Conservation (phyloP, 2,113 vertebrate genomes). For the Muscicapa adusta region DNA sequence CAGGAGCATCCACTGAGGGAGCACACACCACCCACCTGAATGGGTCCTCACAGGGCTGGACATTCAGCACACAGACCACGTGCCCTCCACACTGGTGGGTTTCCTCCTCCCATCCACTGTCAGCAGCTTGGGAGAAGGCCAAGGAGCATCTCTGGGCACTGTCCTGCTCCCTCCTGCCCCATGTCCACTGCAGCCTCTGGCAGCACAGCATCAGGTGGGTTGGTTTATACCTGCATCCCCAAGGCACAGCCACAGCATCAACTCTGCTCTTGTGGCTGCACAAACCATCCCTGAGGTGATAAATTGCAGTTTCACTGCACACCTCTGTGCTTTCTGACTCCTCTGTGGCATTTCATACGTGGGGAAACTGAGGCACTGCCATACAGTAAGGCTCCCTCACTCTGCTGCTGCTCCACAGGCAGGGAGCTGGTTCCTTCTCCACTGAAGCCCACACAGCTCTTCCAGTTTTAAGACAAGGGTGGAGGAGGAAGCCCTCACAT, state of each 20-base stretch:
- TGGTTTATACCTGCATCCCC: rapidly evolving
- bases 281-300: rapidly evolving
- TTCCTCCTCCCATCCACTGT: neutral
- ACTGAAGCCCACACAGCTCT: neutral
- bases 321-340: neutral
- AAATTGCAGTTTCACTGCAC: neutral
- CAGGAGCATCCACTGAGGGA: neutral
- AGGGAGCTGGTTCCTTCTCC: neutral
- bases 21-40: neutral
- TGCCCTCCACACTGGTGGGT: rapidly evolving
- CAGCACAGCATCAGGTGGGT: rapidly evolving
- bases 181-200: neutral
- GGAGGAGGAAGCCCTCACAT: neutral
- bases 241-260: rapidly evolving
- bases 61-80: rapidly evolving
- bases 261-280: neutral
- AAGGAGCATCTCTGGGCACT: neutral
- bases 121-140: neutral
- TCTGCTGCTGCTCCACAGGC: neutral
- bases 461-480: rapidly evolving
- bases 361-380: neutral
- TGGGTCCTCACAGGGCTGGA: neutral
- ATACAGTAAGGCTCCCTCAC: rapidly evolving
- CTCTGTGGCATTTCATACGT: neutral
- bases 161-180: neutral